phyloP scores from a whole-genome alignment of 2,113 vertebrate species.

The Serinus canaria region DNA sequence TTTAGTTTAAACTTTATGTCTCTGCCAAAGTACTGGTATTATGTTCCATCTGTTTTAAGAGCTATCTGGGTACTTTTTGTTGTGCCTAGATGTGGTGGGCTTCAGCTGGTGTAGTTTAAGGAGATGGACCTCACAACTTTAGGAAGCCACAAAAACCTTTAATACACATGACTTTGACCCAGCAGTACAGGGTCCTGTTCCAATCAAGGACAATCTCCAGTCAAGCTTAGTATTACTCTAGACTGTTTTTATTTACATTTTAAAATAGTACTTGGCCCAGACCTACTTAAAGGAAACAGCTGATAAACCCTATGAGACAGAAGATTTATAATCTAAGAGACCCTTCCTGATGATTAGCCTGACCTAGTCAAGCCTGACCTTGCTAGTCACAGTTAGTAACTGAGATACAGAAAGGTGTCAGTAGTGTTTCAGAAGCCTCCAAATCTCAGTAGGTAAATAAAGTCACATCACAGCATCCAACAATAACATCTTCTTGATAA shows the following conservation, averaged over 20 bases:
- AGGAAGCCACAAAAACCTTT: background rate
- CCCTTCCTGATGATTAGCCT: background rate
- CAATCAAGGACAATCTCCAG: background rate
- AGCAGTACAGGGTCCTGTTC: background rate
- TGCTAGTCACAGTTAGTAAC: background rate
- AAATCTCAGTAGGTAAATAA: background rate
- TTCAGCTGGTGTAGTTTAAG: background rate
- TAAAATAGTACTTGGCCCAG: background rate
- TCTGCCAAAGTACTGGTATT: background rate
- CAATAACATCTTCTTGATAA: background rate
- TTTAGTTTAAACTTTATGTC: background rate
- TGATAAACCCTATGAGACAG: background rate
- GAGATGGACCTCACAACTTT: background rate
- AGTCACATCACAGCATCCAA: background rate
- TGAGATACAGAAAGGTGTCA: background rate
- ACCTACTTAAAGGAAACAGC: background rate
- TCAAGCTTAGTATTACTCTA: background rate
- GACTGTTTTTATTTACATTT: background rate
- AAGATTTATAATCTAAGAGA: background rate
- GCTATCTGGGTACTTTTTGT: background rate
- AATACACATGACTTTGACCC: background rate
- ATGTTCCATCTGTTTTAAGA: background rate
- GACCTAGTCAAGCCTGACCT: background rate
- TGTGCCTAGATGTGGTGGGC: background rate
- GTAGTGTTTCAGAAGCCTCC: background rate